Evolutionary conservation across 2,888 invertebrate species (phyloP), one percentile per base, ranked within the genome.

Genomic region (Meandrusa payeni): DNA sequence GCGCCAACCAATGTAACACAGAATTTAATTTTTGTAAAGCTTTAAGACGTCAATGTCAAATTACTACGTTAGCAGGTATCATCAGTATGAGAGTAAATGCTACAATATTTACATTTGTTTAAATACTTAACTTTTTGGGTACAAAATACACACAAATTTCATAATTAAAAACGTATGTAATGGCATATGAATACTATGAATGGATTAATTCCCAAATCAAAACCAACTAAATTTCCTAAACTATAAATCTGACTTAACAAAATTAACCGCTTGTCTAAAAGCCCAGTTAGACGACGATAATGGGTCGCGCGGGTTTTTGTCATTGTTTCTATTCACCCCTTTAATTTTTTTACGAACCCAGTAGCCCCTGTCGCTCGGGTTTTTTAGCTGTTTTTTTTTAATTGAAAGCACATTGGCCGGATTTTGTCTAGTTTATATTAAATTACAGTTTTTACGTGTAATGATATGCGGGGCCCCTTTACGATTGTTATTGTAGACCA

Each of bases 371-470:
- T 49, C 48, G 41, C 36, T 50, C 48, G 46, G n/a, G 51, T 66
- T 79, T 85, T 83, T 80, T 79, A 55, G 60, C 61, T 36, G 57
- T 55, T 55, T 78, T n/a, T n/a, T 64, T 71, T 55, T 46, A 59
- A 54, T 57, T 59, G 39, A 34, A 45, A 39, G 38, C 32, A 64
- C 69, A 82, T 81, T 86, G 72, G 79, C 82, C 57, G 64, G 76
- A 79, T 85, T 85, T 76, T 75, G 65, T 77, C 76, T 82, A 80
- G 75, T 85, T 86, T 86, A 83, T 86, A 86, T 86, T 85, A 85
- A 85, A 86, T 87, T 86, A 86, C 83, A 59, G 71, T 82, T 85
- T 85, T 83, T 83, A 58, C 76, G 52, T 48, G 77, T 79, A 81
- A 85, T 85, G 76, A 79, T 83, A 87, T 81, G 81, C 80, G 83